Conservation (phyloP, 1,140 invertebrate genomes). For the Leptinotarsa lineolata region DNA sequence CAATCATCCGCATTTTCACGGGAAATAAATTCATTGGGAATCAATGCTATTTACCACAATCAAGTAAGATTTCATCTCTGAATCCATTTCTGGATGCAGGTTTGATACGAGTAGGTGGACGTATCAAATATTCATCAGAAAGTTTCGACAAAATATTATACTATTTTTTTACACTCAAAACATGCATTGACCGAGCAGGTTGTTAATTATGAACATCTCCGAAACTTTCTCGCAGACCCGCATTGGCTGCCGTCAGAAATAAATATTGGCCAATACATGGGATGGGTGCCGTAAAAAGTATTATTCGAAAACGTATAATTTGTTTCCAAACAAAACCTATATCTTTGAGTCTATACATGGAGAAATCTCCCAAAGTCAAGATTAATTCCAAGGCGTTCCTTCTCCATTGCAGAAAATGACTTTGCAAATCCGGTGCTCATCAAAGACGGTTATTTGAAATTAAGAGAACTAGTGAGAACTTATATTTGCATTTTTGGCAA, state of each 20-base stretch:
- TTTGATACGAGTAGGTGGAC: slow-evolving; percentile 10
- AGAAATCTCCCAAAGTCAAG: slow-evolving; percentile 20
- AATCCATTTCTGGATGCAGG: background rate
- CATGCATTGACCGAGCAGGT: too few species aligned
- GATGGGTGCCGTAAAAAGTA: background rate
- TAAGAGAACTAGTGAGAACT: slow-evolving; percentile 37
- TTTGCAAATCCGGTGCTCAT: slow-evolving; percentile 45
- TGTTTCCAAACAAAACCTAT: slow-evolving; percentile 20
- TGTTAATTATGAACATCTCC: slow-evolving; percentile 12
- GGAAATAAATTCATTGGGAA: too few species aligned
- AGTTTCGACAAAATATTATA: slow-evolving; percentile 17
- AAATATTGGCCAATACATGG: slow-evolving; percentile 27
- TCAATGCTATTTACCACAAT: too few species aligned
- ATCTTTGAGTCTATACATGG: slow-evolving; percentile 2
- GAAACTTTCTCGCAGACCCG: slow-evolving; percentile 16
- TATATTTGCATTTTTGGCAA: slow-evolving; percentile 49
- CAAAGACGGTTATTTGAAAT: slow-evolving; percentile 36
- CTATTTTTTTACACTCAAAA: background rate
- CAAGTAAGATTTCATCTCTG: background rate
- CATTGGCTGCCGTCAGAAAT: background rate
- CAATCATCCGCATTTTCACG: too few species aligned
- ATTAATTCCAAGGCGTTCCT: slow-evolving; percentile 31
- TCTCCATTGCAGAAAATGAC: slow-evolving; percentile 37
- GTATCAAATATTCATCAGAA: slow-evolving; percentile 16
- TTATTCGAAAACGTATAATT: slow-evolving; percentile 1